Evolutionary conservation across 35 echinoderm and acorn worm genomes (phyloP), one percentile per base, ranked within the genome.

Genomic region (Eucidaris tribuloides): DNA sequence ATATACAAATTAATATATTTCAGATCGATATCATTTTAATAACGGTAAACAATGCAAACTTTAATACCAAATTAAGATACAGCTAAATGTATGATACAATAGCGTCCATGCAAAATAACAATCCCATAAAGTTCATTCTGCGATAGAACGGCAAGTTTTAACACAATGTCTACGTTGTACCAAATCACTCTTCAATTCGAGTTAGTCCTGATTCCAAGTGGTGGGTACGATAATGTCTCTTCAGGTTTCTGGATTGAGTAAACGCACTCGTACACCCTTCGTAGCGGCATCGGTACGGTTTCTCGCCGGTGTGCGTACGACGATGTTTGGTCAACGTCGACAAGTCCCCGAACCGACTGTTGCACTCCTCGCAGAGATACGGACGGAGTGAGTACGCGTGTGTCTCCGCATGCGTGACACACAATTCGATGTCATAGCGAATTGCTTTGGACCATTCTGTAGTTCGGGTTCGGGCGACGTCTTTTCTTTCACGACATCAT

Each of bases 161-260:
- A n/a, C n/a, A n/a, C n/a, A n/a, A n/a, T n/a, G n/a, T n/a, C n/a
- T n/a, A n/a, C n/a, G n/a, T n/a, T n/a, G n/a, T n/a, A n/a, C n/a
- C n/a, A n/a, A n/a, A n/a, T 72, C 66, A 74, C 9, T 25, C 68
- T 3, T 33, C 2, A 36, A 74, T 74, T 18, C 34, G 29, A 25
- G 38, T 40, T 40, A 74, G 38, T 18, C 44, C 25, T 4, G 35
- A 6, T 22, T 74, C 68, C 36, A 74, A 40, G 0, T 41, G 15
- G 37, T 80, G 77, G n/a, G 54, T 80, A 24, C 44, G 48, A 30
- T 33, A 60, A 42, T 82, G 80, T 9, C 80, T 60, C 38, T 82
- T 82, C 58, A 82, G 80, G 35, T 82, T 82, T 9, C 80, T 57
- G 9, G 80, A 82, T 57, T 82, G 80, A 4, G 80, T 35, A 57